Evolutionary conservation across 2,888 invertebrate genomes (phyloP), one percentile per base, ranked within the genome.

Genomic region (Alcis repandata): DNA sequence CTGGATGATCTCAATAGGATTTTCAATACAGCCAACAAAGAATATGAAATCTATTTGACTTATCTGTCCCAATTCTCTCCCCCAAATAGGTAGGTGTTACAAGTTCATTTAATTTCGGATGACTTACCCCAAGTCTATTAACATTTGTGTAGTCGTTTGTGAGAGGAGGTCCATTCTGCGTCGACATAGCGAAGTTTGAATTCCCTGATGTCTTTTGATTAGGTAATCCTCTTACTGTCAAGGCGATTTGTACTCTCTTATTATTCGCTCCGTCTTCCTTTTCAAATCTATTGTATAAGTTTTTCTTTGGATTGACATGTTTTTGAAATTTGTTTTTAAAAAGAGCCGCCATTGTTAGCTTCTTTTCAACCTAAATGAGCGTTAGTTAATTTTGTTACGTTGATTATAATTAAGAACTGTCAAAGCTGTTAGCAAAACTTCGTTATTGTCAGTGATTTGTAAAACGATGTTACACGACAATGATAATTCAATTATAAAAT

Each of bases 61-160:
- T 58, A 59, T 56, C 56, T 32, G 17, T 41, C 11, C 10, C 20
- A 22, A 56, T 59, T 64, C 43, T 11, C 36, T 40, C 19, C 54
- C 45, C 43, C 48, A 59, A 68, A 71, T 67, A 63, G 58, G 41
- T 52, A 48, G 48, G 59, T 65, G 63, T 66, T 58, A 66, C 62
- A 65, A 69, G 57, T 63, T 59, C 41, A 71, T 69, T 70, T 67
- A 54, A 69, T 68, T 70, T 67, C 51, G 54, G 62, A 49, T 51
- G 58, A 63, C 60, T 71, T 56, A 62, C 43, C 59, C 56, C 58
- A 68, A 69, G 60, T 67, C 43, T 58, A 68, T 73, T 59, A 60
- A 53, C 58, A 67, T 63, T 58, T 60, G 58, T 57, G 60, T 52
- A 59, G 65, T 59, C 64, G 62, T 66, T 53, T 56, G 15, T 20